Evolutionary conservation across 2,113 vertebrate species (phyloP).

Genomic region (Neofelis nebulosa): DNA sequence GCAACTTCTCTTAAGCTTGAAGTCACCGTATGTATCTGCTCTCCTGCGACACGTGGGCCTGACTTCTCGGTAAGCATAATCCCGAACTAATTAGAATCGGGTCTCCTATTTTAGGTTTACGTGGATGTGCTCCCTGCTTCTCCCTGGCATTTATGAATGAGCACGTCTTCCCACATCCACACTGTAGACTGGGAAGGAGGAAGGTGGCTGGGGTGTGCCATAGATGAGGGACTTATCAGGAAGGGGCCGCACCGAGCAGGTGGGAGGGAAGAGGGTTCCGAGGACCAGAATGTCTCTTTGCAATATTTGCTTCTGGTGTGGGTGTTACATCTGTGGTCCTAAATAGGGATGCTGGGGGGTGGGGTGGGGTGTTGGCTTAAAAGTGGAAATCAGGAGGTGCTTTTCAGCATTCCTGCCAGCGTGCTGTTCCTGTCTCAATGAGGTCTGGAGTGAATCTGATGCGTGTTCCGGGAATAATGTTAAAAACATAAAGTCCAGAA

Average conservation of each 20-base stretch:
- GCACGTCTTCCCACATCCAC: accelerated
- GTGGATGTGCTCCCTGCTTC: accelerated
- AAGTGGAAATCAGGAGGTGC: background rate
- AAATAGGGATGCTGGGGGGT: background rate
- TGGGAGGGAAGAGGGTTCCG: background rate
- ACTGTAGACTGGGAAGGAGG: background rate
- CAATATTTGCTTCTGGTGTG: background rate
- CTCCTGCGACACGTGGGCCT: background rate
- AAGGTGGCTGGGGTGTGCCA: background rate
- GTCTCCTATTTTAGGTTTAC: no score
- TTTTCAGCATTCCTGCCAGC: background rate
- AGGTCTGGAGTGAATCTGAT: background rate
- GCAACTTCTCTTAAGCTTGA: no score
- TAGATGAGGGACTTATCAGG: accelerated
- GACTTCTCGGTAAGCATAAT: background rate
- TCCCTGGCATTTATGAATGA: background rate
- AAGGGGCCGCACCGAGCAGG: accelerated
- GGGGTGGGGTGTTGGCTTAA: background rate
- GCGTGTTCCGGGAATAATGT: background rate
- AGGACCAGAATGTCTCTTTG: background rate
- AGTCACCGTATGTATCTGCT: no score
- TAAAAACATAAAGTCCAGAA: constrained; percentile 19
- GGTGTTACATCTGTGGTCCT: background rate
- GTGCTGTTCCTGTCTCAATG: background rate
- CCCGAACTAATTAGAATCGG: background rate